phyloP scores from a whole-genome alignment of 1,140 invertebrate genomes.

The Calliphora vicina region DNA sequence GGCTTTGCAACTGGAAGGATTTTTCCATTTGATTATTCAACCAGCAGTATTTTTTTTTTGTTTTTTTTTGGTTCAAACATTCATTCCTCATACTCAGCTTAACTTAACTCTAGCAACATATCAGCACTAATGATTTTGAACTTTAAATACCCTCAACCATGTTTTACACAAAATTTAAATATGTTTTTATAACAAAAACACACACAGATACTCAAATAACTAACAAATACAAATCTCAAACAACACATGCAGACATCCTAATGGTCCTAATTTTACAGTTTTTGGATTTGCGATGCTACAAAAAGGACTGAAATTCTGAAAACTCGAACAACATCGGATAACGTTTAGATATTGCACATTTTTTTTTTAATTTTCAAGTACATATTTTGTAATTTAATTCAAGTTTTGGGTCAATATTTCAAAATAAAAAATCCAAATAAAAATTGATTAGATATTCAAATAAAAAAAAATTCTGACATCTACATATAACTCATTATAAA shows the following conservation, averaged over 20 bases:
- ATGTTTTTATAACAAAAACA: not conserved
- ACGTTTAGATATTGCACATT: no score
- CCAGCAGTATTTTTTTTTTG: not conserved
- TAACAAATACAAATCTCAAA: not conserved
- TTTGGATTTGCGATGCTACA: no score
- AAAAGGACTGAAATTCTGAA: no score
- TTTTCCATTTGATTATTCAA: not conserved
- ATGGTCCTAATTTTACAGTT: no score
- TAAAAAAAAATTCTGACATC: no score
- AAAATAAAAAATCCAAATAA: no score
- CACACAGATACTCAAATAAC: not conserved
- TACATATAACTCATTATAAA: no score
- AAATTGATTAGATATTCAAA: no score
- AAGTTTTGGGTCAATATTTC: no score
- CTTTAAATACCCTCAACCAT: not conserved
- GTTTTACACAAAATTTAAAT: not conserved
- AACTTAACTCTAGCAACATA: not conserved
- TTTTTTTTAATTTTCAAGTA: no score
- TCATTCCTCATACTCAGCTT: not conserved
- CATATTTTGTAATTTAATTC: no score
- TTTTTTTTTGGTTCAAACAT: not conserved
- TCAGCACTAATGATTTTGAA: constrained; percentile 14
- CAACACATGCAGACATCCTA: not conserved
- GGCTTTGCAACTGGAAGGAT: not conserved
- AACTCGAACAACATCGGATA: no score